phyloP scores from a whole-genome alignment of 2,888 invertebrate species.

The Agonopterix heracliana region DNA sequence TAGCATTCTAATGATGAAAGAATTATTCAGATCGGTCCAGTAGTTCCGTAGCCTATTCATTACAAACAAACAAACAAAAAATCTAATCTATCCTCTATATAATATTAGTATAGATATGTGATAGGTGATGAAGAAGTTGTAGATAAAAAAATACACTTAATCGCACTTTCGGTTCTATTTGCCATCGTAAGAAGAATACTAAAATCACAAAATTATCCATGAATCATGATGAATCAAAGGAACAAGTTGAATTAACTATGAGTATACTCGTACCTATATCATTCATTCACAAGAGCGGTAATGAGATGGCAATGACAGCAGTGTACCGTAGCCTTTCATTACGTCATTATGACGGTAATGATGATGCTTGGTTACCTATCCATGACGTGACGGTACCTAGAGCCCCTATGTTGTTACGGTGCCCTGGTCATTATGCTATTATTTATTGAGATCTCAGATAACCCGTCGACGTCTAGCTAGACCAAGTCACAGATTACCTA shows the following conservation, averaged over 20 bases:
- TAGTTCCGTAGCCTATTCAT: no score
- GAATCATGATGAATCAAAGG: constrained; percentile 17
- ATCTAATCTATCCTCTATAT: no score
- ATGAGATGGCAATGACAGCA: constrained; percentile 37
- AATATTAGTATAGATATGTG: no score
- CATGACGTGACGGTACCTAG: background rate
- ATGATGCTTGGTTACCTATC: constrained; percentile 15
- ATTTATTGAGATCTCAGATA: constrained; percentile 29
- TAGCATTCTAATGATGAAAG: no score
- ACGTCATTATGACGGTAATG: constrained; percentile 41
- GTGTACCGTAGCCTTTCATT: constrained; percentile 32
- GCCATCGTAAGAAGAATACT: background rate
- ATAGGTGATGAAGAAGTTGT: no score
- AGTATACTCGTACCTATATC: constrained; percentile 10
- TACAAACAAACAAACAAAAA: no score
- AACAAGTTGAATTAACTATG: constrained; percentile 21
- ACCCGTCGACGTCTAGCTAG: constrained; percentile 16
- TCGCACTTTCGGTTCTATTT: no score
- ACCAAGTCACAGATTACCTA: no score
- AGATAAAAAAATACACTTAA: no score
- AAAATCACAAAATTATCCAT: constrained; percentile 20
- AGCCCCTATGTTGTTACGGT: background rate
- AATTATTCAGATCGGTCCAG: no score
- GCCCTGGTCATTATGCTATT: constrained; percentile 18
- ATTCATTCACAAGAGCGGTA: constrained; percentile 23